These are phyloP conservation scores for Leptestheria dahalacensis DNA, from an alignment of 1,140 invertebrate genomes.

Conservation along the genomic window DNA sequence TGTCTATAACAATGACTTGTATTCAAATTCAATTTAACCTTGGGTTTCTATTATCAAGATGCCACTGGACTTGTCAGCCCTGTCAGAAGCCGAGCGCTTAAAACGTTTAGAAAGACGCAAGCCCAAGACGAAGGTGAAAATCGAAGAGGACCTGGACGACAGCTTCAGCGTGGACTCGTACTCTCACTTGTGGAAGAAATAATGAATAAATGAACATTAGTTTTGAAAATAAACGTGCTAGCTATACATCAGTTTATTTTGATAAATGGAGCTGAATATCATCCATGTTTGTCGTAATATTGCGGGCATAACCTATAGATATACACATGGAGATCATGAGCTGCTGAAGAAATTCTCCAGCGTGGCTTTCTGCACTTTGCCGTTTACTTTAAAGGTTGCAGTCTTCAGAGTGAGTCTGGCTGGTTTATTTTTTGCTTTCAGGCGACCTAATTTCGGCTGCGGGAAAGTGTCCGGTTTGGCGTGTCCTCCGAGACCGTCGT, in stretches of 20 bases:
- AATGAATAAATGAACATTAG: too few species aligned
- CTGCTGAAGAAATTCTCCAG: background rate
- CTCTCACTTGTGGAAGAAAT: slow-evolving; percentile 15
- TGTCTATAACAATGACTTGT: slow-evolving; percentile 11
- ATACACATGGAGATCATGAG: too few species aligned
- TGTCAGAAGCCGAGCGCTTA: slow-evolving; percentile 52
- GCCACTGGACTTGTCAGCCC: slow-evolving; percentile 50
- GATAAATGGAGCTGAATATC: too few species aligned
- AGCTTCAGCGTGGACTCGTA: slow-evolving; percentile 32
- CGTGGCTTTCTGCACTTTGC: background rate
- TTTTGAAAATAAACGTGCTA: too few species aligned
- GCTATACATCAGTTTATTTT: too few species aligned
- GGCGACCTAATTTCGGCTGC: background rate
- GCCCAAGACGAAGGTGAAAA: slow-evolving; percentile 53
- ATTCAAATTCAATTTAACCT: slow-evolving; percentile 3
- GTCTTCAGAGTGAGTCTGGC: background rate
- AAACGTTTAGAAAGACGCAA: slow-evolving; percentile 46
- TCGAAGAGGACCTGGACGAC: slow-evolving; percentile 59
- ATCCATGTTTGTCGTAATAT: too few species aligned
- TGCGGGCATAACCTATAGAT: too few species aligned
- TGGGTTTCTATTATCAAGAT: slow-evolving; percentile 38
- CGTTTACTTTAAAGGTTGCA: background rate
- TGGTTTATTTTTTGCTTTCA: background rate
- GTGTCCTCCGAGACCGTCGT: slow-evolving; percentile 11
- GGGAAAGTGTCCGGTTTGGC: slow-evolving; percentile 10